Percentiles rank a stretch among this genome's conserved stretches.
Evolutionary conservation across 2,113 vertebrate genomes (phyloP).

Genomic region (Condylura cristata): DNA sequence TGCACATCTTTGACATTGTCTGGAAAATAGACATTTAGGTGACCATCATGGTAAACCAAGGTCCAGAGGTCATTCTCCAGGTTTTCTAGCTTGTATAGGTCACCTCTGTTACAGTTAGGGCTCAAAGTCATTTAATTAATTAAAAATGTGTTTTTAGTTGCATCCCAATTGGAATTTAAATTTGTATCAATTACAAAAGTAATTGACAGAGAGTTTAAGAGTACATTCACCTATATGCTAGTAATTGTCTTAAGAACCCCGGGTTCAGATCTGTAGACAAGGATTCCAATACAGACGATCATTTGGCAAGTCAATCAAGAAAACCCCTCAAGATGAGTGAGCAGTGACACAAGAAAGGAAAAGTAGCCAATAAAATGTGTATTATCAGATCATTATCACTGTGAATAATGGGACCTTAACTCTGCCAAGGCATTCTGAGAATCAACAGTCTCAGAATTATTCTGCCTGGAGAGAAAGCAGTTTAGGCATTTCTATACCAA

Average conservation of each 20-base stretch:
- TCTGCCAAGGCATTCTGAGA: neutral
- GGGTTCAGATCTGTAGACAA: neutral
- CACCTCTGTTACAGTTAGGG: no score
- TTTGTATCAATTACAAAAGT: neutral
- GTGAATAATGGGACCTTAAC: neutral
- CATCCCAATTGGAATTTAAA: neutral
- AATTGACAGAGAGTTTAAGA: neutral
- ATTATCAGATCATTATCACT: neutral
- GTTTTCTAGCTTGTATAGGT: neutral
- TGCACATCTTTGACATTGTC: neutral
- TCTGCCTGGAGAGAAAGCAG: neutral
- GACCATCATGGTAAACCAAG: neutral
- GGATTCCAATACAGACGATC: neutral
- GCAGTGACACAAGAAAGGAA: neutral
- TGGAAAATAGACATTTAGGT: neutral
- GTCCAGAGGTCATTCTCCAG: neutral
- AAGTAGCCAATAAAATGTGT: neutral
- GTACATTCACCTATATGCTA: neutral
- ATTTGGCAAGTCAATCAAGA: neutral
- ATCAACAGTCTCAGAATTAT: neutral
- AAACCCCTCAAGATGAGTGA: neutral
- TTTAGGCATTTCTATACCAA: neutral
- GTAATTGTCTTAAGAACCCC: neutral
- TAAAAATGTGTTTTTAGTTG: neutral
- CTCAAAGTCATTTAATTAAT: conserved; percentile 2